Conservation (phyloP, 92 coral and sea anemone species). For the Palythoa grandis region DNA sequence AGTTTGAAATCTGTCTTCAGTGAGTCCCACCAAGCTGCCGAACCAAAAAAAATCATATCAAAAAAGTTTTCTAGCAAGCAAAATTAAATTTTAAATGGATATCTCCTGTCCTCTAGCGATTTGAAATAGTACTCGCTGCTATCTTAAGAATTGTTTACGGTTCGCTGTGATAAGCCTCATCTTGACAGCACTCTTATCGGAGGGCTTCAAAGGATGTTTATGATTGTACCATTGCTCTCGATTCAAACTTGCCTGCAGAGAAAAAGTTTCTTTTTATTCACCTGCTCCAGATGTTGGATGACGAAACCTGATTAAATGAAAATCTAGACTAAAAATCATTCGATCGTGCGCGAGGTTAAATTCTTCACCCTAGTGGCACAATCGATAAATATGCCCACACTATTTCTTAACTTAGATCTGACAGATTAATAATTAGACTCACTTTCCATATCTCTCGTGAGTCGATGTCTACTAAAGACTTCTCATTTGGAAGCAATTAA, state of each 20-base stretch:
- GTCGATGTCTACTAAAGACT: slow-evolving; percentile 42
- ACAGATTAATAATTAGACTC: slow-evolving; percentile 89
- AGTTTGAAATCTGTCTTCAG: neutral
- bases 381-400: slow-evolving; percentile 82
- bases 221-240: slow-evolving; percentile 45
- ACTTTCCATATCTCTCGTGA: slow-evolving; percentile 77
- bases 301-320: slow-evolving; percentile 58
- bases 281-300: slow-evolving; percentile 55
- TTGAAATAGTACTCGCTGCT: slow-evolving; percentile 34
- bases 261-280: slow-evolving; percentile 59
- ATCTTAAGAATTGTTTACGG: slow-evolving; percentile 48
- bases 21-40: slow-evolving; percentile 31
- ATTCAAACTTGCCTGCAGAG: slow-evolving; percentile 59
- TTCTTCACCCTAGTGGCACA: slow-evolving; percentile 78
- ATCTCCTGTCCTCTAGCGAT: slow-evolving; percentile 20
- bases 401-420: slow-evolving; percentile 63
- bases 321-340: slow-evolving; percentile 51
- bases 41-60: neutral
- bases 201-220: slow-evolving; percentile 56
- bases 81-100: slow-evolving; percentile 26
- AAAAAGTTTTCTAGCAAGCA: slow-evolving; percentile 28
- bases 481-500: slow-evolving; percentile 84
- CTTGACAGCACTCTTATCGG: slow-evolving; percentile 55
- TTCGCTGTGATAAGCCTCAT: slow-evolving; percentile 55
- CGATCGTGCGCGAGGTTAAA: slow-evolving; percentile 57